Evolutionary conservation across 2,888 invertebrate species (phyloP), one percentile per base, ranked within the genome.

Genomic region (Lissonota sp.): DNA sequence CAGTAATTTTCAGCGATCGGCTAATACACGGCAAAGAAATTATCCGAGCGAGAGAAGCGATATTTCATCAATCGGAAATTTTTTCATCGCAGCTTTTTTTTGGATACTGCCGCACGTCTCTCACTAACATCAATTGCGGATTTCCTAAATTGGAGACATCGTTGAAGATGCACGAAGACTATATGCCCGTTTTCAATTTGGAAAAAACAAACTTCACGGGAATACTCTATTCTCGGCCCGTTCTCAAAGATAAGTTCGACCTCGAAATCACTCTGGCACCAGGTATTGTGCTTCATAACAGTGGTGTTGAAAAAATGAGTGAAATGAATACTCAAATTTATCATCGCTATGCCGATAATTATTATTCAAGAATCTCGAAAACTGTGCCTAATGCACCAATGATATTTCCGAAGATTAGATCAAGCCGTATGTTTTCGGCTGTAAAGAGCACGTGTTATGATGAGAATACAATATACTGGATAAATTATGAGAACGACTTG

Each of bases 1-100:
- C 91, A 0, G 79, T 84, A 0, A 87, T 92, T 57, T 92, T 91
- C 66, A 91, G 88, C 49, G 92, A 92, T 81, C 87, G 87, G 14
- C 83, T 91, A 39, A 83, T 92, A 51, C 90, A 89, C 71, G 74
- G 79, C 0, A 89, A 87, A 7, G 78, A 86, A 49, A 77, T 86
- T 0, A 84, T 92, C 4, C 58, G 78, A 10, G 88, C 90, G 3
- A 84, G 79, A 69, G 90, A 91, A 83, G 86, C 88, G 37, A 57
- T 79, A 14, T 77, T 90, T 37, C 75, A 80, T 66, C 87, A 89
- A 39, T 83, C 84, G 44, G 84, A 87, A 57, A 14, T 80, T 26
- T 44, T 58, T 5, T 69, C 79, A 12, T 39, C 62, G 10, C 76
- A 85, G 26, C 51, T 89, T 7, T 85, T 84, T 42, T 91, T 89